Evolutionary conservation across 2,888 invertebrate species (phyloP).

Genomic region (Orchesella flavescens): DNA sequence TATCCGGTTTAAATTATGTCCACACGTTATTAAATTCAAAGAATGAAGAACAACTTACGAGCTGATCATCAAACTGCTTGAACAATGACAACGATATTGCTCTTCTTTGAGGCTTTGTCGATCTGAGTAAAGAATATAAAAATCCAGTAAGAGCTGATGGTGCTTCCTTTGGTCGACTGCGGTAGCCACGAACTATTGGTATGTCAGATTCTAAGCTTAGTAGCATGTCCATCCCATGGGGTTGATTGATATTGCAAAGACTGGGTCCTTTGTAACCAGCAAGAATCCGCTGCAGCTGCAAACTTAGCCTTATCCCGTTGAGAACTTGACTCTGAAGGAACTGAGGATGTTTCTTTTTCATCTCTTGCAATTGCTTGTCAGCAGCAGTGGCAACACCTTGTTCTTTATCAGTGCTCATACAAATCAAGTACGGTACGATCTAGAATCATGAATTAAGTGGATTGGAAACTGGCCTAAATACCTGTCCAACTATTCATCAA

Average conservation of each 20-base stretch:
- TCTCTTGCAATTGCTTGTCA: slow-evolving; percentile 96
- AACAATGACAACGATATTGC: slow-evolving; percentile 92
- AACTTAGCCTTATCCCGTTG: slow-evolving; percentile 92
- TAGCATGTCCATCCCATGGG: slow-evolving; percentile 27
- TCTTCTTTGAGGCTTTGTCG: slow-evolving; percentile 93
- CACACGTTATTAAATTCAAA: background rate
- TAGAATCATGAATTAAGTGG: slow-evolving; percentile 74
- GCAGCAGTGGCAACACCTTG: slow-evolving; percentile 92
- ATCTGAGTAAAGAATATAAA: slow-evolving; percentile 92
- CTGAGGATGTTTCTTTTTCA: slow-evolving; percentile 99
- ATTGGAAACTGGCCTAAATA: background rate
- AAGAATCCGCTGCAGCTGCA: slow-evolving; percentile 86
- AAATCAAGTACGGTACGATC: slow-evolving; percentile 97
- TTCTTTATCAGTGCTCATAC: slow-evolving; percentile 96
- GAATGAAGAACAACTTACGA: slow-evolving; percentile 76
- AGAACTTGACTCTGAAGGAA: slow-evolving; percentile 98
- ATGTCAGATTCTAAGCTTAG: slow-evolving; percentile 55
- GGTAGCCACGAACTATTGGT: slow-evolving; percentile 85
- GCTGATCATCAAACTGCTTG: slow-evolving; percentile 95
- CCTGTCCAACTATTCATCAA: background rate
- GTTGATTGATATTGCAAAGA: slow-evolving; percentile 17
- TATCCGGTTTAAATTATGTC: slow-evolving; percentile 7
- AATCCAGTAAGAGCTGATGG: slow-evolving; percentile 92
- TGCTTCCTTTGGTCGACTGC: slow-evolving; percentile 82
- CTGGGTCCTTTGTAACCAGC: slow-evolving; percentile 76